Evolutionary conservation across 2,113 vertebrate genomes (phyloP), one percentile per base, ranked within the genome.

Genomic region (Oreochromis spilurus): DNA sequence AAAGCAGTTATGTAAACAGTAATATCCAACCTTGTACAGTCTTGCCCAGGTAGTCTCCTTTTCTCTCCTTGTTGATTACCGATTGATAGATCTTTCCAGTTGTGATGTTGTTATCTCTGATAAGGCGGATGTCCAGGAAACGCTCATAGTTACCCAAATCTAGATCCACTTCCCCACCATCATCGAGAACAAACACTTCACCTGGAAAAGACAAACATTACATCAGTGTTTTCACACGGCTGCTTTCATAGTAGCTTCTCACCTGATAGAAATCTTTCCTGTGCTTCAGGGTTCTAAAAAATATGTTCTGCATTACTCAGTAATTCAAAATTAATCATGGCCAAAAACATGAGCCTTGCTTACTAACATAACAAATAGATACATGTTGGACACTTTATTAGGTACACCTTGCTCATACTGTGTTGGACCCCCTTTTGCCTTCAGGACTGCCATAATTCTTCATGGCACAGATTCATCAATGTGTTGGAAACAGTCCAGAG

Each of bases 1-100:
- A 75, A 75, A 75, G 43, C 16, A 75, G 24, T 48, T 50, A 12
- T 11, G 4, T 19, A 77, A 77, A 29, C 43, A 50, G 16, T 50
- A 77, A 31, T 17, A 34, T 60, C 84, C 94, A 90, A 99, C 98
- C 98, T 97, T 99, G 99, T 9, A 99, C 99, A 0, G 99, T 99
- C 94, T 99, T 99, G 84, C 99, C 98, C 45, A 99, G 95, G 86
- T 99, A 99, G 92, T 99, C 98, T 80, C 99, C 99, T 50, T 96
- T 97, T 81, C 99, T 96, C 89, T 99, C 99, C 94, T 99, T 99
- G 94, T 97, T 99, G 92, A 99, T 99, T 40, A 99, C 99, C 0
- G 97, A 98, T 91, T 99, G 98, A 93, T 99, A 99, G 92, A 99
- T 99, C 93, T 99, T 99, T 29, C 99, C 99, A 0, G 99, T 99